Base-by-base conservation (phyloP, 2,888 invertebrate genomes). In the Platypus cylindrus region DNA sequence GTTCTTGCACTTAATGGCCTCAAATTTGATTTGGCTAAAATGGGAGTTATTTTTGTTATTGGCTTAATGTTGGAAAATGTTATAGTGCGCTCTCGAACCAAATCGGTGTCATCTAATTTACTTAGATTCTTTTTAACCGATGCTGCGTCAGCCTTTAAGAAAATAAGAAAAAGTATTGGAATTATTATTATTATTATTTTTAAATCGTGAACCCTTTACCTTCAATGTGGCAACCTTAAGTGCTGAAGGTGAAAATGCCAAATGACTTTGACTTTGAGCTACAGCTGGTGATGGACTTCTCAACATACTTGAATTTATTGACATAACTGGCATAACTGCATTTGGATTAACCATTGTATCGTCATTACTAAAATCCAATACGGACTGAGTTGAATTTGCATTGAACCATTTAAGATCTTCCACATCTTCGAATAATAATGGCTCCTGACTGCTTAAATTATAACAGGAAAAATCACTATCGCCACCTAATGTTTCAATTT, bases 311-410 rank as follows among this genome's bases (percentile, higher is more conserved):
- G 34, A 28, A n/a, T 55, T 49, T 22, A 67, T 65, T 38, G 75
- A 73, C 44, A 79, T 72, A 23, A 80, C 67, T 2, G 90, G 89
- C 78, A 89, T 81, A 26, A 89, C 87, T 16, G 83, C 84, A 54
- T 85, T 87, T 3, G 90, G 90, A 64, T 90, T 89, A 3, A 90
- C 90, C 73, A 84, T 77, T 1, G 56, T 40, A 54, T 83, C 83
- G 7, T 73, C 73, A 16, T 75, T 72, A 52, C 71, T 74, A 47
- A 77, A 67, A 56, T 78, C 79, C 49, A 78, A 60, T 55, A 75
- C 73, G 29, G 73, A 67, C 36, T 73, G 68, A 52, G 71, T 72
- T 30, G 64, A 63, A 41, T 56, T 60, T 32, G 60, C 58, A 30
- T 56, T 58, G 50, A 68, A 68, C 50, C 71, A 66, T 67, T 70